Percentiles rank a stretch among this genome's conserved stretches.
These are phyloP conservation scores for Rhinopomastus cyanomelas DNA, from an alignment of 2,113 vertebrate genomes.

Conservation along the genomic window DNA sequence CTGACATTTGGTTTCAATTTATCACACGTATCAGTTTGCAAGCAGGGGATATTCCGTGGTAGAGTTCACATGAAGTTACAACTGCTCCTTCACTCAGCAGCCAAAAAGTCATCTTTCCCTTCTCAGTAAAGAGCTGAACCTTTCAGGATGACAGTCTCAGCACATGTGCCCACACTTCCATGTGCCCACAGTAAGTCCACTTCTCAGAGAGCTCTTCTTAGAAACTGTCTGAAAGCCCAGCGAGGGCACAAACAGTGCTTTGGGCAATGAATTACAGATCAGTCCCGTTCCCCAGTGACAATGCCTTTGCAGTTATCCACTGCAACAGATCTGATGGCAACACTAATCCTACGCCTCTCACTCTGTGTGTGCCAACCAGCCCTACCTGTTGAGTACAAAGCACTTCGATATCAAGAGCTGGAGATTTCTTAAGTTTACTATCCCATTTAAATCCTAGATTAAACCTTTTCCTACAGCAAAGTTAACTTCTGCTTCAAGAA, in stretches of 20 bases:
- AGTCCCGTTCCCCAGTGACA: not conserved
- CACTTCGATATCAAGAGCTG: not conserved
- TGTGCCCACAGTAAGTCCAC: not conserved
- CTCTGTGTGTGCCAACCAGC: not conserved
- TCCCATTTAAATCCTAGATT: not conserved
- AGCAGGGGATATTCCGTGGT: not conserved
- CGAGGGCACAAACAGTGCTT: not conserved
- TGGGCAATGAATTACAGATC: accelerated
- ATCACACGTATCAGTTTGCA: not conserved
- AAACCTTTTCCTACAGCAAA: not conserved
- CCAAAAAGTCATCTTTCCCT: not conserved
- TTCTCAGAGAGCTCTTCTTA: not conserved
- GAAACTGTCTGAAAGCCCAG: not conserved
- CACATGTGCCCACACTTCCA: not conserved
- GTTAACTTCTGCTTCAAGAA: not conserved
- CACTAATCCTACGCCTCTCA: not conserved
- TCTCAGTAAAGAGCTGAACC: not conserved
- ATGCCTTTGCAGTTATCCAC: not conserved
- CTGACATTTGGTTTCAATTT: not conserved
- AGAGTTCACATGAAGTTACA: not conserved
- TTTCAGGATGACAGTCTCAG: not conserved
- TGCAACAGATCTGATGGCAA: not conserved
- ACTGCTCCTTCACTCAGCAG: not conserved
- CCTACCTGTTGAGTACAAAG: not conserved
- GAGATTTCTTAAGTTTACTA: not conserved